These are phyloP conservation scores for Microtus richardsoni DNA, from an alignment of 2,113 vertebrate genomes.

Conservation along the genomic window DNA sequence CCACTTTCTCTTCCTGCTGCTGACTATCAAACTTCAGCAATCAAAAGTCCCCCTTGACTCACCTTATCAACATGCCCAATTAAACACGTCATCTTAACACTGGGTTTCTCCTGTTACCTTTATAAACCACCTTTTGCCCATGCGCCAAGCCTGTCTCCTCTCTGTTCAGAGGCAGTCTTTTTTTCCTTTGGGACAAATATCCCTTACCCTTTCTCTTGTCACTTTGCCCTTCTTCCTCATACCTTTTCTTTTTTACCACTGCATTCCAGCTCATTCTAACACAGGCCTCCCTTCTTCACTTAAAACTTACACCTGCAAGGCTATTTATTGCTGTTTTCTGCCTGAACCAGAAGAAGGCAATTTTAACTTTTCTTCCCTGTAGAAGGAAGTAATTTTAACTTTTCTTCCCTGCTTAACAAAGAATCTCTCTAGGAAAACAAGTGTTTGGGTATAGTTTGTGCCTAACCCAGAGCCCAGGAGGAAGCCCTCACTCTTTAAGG, in stretches of 20 bases:
- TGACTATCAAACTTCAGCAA: not conserved
- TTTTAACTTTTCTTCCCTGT: too few species aligned
- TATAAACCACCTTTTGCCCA: not conserved
- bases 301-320: not conserved
- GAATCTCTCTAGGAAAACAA: not conserved
- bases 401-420: not conserved
- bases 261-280: not conserved
- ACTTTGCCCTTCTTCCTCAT: not conserved
- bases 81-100: not conserved
- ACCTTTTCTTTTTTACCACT: not conserved
- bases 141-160: too few species aligned
- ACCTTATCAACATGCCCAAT: not conserved
- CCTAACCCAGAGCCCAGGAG: too few species aligned
- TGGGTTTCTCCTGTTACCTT: not conserved
- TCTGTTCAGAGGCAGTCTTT: not conserved
- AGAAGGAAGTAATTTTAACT: not conserved
- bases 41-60: not conserved
- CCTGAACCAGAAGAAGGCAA: not conserved
- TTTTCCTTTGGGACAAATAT: not conserved
- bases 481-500: too few species aligned
- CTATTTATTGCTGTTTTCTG: not conserved
- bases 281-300: not conserved
- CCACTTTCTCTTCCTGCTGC: too few species aligned
- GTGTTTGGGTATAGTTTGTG: not conserved
- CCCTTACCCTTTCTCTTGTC: too few species aligned